A percentile compares a stretch with the other conserved stretches of the same genome.
phyloP scores from a whole-genome alignment of 2,888 invertebrate species.

The Cistogaster globosa region DNA sequence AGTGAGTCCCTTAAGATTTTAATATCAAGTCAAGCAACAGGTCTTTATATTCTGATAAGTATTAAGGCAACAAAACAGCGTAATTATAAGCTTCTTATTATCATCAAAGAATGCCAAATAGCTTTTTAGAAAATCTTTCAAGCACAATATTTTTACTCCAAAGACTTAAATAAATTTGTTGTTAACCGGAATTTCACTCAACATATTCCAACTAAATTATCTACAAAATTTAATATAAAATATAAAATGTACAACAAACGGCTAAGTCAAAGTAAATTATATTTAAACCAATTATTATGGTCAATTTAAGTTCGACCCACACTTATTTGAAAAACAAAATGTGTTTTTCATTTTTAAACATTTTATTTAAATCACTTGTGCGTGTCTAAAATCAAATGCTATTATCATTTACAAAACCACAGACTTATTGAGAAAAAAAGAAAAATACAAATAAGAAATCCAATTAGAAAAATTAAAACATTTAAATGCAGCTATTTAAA shows the following conservation, averaged over 20 bases:
- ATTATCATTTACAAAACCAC: slow-evolving; percentile 42
- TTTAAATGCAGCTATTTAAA: slow-evolving; percentile 14
- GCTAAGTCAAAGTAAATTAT: slow-evolving; percentile 14
- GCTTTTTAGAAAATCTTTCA: no score
- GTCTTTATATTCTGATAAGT: no score
- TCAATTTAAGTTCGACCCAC: slow-evolving; percentile 52
- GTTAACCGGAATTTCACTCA: slow-evolving; percentile 3
- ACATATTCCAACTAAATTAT: slow-evolving; percentile 37
- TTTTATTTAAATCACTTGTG: slow-evolving; percentile 60
- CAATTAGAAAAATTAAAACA: slow-evolving; percentile 63
- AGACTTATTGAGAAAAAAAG: not conserved
- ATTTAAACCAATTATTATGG: slow-evolving; percentile 51
- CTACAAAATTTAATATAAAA: slow-evolving; percentile 6
- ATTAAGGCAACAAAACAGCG: no score
- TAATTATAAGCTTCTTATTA: no score
- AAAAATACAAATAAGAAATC: not conserved
- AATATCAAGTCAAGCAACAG: no score
- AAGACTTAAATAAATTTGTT: not conserved
- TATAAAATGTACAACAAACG: slow-evolving; percentile 12
- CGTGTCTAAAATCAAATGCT: slow-evolving; percentile 54
- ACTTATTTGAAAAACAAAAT: slow-evolving; percentile 5
- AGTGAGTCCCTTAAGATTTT: no score
- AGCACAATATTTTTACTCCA: not conserved
- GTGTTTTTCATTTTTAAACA: slow-evolving; percentile 1
- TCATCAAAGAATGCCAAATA: no score